These are phyloP conservation scores for Pristionchus arcanus DNA, from an alignment of 2,888 invertebrate species.

Conservation along the genomic window DNA sequence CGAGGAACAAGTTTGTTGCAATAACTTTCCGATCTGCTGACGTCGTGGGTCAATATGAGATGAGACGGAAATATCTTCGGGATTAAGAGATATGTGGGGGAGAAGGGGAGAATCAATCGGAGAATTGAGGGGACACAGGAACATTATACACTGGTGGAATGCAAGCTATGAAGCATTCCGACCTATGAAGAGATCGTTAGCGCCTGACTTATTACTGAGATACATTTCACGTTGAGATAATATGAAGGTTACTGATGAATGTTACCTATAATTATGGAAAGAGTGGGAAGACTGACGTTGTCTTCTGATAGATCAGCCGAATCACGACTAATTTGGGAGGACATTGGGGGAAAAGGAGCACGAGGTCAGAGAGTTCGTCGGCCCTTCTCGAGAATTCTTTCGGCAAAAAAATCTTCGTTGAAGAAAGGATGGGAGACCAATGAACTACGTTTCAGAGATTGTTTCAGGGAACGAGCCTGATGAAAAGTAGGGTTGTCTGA, in stretches of 20 bases:
- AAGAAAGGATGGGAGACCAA: neutral
- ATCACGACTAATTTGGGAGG: conserved; percentile 19
- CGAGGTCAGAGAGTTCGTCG: neutral
- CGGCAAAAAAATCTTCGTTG: neutral
- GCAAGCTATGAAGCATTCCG: too few species aligned
- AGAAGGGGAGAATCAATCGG: neutral
- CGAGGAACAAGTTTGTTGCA: conserved; percentile 5
- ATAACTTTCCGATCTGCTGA: neutral
- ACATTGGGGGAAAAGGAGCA: conserved; percentile 9
- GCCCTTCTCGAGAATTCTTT: neutral
- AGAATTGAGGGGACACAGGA: conserved; percentile 1
- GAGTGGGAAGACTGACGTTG: neutral
- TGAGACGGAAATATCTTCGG: neutral
- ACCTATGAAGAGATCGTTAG: too few species aligned
- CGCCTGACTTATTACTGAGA: too few species aligned
- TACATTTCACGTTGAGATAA: neutral
- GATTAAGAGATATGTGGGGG: neutral
- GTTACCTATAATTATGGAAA: neutral
- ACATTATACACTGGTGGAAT: too few species aligned
- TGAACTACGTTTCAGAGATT: neutral
- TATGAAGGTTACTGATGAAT: neutral
- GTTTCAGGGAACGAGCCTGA: neutral
- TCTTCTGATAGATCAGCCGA: neutral
- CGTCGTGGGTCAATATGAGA: neutral
- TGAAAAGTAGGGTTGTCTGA: too few species aligned